Conservation (phyloP, 1,140 invertebrate species). For the Cotesia glomerata region DNA sequence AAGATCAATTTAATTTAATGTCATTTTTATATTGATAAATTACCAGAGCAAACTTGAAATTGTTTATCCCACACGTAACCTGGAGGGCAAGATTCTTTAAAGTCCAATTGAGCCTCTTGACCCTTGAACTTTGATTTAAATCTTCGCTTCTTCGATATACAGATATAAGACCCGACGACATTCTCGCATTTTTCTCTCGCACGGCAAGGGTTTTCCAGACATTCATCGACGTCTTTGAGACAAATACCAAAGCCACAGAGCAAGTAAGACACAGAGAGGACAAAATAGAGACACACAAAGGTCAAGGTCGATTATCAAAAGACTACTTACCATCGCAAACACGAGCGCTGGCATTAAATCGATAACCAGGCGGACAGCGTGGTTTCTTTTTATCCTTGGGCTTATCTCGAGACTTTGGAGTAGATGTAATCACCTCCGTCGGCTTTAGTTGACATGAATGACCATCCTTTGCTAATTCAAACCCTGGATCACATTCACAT, state of each 20-base stretch:
- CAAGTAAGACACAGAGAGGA: constrained; percentile 30
- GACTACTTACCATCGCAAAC: constrained; percentile 72
- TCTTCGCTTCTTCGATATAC: constrained; percentile 32
- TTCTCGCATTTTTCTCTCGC: constrained; percentile 69
- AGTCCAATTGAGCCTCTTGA: not conserved
- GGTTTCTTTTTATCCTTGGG: constrained; percentile 32
- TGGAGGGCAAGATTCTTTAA: constrained; percentile 64
- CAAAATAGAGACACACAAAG: not conserved
- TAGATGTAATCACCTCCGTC: constrained; percentile 16
- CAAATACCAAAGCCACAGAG: constrained; percentile 5
- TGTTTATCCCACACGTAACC: constrained; percentile 67
- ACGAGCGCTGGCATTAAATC: constrained; percentile 66
- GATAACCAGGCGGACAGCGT: constrained; percentile 70
- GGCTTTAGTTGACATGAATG: constrained; percentile 53
- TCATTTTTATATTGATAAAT: constrained; percentile 13
- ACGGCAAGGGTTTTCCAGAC: constrained; percentile 64
- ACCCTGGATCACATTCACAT: constrained; percentile 67
- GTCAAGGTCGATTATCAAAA: not conserved
- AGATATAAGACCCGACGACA: constrained; percentile 71
- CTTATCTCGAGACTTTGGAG: constrained; percentile 38
- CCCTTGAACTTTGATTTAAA: constrained; percentile 42
- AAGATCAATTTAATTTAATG: not conserved
- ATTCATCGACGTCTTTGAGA: constrained; percentile 73
- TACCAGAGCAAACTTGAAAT: constrained; percentile 62
- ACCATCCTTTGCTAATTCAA: constrained; percentile 59